A percentile compares a stretch with the other conserved stretches of the same genome.
These are phyloP conservation scores for Sitta carolinensis DNA, from an alignment of 2,797 vertebrate genomes.

Conservation along the genomic window DNA sequence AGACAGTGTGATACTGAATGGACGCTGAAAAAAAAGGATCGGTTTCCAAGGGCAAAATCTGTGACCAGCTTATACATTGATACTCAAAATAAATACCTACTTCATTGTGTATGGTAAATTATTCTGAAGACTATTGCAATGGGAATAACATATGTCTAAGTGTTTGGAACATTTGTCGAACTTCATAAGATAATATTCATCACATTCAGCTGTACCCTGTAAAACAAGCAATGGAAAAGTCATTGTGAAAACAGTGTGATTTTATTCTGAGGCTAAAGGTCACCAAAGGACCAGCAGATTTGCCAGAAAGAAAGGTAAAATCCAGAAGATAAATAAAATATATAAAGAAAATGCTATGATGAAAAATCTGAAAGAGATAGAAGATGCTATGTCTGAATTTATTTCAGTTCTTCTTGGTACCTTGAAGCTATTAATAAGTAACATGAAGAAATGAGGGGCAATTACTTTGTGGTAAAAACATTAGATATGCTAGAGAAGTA, in stretches of 20 bases:
- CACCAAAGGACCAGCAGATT: background rate
- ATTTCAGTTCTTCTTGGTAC: background rate
- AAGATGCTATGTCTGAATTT: background rate
- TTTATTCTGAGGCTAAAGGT: background rate
- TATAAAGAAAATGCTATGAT: background rate
- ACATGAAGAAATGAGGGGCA: background rate
- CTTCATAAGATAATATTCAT: background rate
- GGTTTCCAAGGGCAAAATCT: background rate
- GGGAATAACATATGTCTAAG: background rate
- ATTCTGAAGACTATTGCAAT: conserved; percentile 14
- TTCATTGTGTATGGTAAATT: conserved; percentile 10
- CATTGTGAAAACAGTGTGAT: background rate
- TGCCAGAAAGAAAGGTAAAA: background rate
- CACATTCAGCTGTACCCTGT: background rate
- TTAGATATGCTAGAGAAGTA: background rate
- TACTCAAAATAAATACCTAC: background rate
- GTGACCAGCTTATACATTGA: background rate
- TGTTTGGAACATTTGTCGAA: conserved; percentile 6
- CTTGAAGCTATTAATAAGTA: background rate
- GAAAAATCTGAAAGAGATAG: background rate
- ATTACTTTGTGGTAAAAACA: background rate
- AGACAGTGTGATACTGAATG: background rate
- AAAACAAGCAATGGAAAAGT: background rate
- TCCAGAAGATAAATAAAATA: background rate
- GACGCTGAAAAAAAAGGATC: background rate